phyloP scores from a whole-genome alignment of 1,140 invertebrate species.

The Drosophila melanica region DNA sequence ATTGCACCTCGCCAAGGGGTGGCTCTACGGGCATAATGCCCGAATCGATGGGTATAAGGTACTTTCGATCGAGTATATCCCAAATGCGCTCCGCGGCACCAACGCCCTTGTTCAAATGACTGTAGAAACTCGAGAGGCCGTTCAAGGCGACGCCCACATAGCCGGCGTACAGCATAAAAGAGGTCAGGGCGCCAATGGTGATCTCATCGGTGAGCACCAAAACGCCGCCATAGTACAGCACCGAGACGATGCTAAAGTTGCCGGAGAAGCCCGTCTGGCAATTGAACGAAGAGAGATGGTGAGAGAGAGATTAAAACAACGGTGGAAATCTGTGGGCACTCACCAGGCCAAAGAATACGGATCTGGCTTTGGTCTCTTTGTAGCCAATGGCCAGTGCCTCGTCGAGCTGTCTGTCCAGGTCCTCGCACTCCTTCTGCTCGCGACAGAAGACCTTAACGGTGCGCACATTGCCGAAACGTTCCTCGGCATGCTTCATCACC shows the following conservation, averaged over 20 bases:
- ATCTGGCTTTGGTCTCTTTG: slow-evolving; percentile 93
- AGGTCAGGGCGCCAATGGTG: slow-evolving; percentile 94
- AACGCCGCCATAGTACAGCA: slow-evolving; percentile 96
- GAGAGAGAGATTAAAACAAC: background rate
- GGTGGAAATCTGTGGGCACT: background rate
- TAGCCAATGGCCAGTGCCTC: slow-evolving; percentile 92
- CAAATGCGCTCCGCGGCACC: slow-evolving; percentile 95
- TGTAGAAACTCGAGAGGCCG: slow-evolving; percentile 95
- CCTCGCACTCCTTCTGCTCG: slow-evolving; percentile 90
- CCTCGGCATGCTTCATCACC: slow-evolving; percentile 94
- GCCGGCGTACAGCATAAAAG: slow-evolving; percentile 96
- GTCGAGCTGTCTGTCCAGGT: slow-evolving; percentile 89
- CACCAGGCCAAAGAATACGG: slow-evolving; percentile 95
- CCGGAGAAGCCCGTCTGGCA: slow-evolving; percentile 95
- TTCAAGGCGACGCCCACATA: slow-evolving; percentile 96
- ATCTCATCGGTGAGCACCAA: slow-evolving; percentile 93
- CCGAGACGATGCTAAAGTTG: slow-evolving; percentile 95
- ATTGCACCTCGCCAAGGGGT: slow-evolving; percentile 86
- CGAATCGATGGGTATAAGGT: slow-evolving; percentile 89
- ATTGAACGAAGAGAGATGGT: slow-evolving; percentile 41
- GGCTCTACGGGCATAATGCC: slow-evolving; percentile 77
- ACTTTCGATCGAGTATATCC: slow-evolving; percentile 93
- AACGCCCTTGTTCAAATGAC: slow-evolving; percentile 96
- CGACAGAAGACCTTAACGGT: slow-evolving; percentile 97
- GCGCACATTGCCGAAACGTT: slow-evolving; percentile 96